Conservation (phyloP, 2,113 vertebrate species). For the Daphoenositta chrysoptera region DNA sequence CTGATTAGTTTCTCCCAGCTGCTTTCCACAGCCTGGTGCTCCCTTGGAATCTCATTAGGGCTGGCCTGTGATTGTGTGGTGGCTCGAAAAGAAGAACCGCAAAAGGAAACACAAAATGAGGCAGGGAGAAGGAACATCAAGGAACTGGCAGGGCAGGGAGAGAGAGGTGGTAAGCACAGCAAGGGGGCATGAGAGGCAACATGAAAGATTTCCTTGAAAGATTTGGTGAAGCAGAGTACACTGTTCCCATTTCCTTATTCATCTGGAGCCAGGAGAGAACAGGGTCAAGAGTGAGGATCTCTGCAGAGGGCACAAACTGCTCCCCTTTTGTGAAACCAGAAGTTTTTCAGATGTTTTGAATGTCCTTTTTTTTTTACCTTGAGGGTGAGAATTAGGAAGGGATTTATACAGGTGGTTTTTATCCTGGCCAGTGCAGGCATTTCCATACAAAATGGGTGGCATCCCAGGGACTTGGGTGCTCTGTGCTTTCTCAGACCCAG, state of each 20-base stretch:
- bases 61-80: background rate
- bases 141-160: background rate
- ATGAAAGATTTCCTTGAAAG: slow-evolving; percentile 19
- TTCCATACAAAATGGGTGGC: background rate
- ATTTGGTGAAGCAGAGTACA: background rate
- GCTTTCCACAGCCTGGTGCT: background rate
- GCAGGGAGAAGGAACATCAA: background rate
- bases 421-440: background rate
- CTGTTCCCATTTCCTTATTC: background rate
- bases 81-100: background rate
- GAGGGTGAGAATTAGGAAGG: background rate
- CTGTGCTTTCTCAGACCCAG: background rate
- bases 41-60: background rate
- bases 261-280: background rate
- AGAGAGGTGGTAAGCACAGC: background rate
- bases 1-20: background rate
- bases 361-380: background rate
- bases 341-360: background rate
- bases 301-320: background rate
- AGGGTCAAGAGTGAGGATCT: background rate
- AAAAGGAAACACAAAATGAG: background rate
- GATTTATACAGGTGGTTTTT: background rate
- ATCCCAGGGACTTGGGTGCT: background rate
- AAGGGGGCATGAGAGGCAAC: background rate
- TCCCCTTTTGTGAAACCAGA: background rate